phyloP scores from a whole-genome alignment of 2,888 invertebrate genomes.

The Chrysopilus asiliformis region DNA sequence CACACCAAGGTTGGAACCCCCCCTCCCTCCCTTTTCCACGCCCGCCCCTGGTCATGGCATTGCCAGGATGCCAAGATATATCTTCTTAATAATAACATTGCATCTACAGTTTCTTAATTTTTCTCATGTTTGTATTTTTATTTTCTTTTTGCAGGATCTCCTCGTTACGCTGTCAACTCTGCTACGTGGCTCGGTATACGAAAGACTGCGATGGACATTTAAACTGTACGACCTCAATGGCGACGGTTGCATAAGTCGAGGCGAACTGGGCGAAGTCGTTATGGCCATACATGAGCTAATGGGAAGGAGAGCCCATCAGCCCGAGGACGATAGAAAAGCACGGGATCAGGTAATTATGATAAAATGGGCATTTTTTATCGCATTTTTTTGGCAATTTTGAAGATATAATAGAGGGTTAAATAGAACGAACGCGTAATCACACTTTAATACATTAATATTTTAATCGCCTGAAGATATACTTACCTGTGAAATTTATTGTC shows the following conservation, averaged over 20 bases:
- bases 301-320: constrained; percentile 61
- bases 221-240: constrained; percentile 92
- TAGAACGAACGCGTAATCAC: too few species aligned
- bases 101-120: not conserved
- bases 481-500: too few species aligned
- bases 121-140: not conserved
- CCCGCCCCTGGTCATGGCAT: too few species aligned
- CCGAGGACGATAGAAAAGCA: constrained; percentile 71
- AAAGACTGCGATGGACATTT: constrained; percentile 93
- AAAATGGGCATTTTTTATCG: not conserved
- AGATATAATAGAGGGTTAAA: too few species aligned
- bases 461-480: too few species aligned
- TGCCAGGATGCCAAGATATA: too few species aligned
- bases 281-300: constrained; percentile 85
- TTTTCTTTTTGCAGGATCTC: constrained; percentile 57
- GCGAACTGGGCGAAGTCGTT: constrained; percentile 79
- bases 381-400: not conserved
- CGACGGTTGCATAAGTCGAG: constrained; percentile 86
- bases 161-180: constrained; percentile 85
- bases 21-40: too few species aligned
- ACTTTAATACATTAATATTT: too few species aligned
- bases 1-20: too few species aligned
- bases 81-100: not conserved
- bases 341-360: constrained; percentile 51
- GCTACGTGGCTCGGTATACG: constrained; percentile 83